Percentiles rank a stretch among this genome's conserved stretches.
Conservation (phyloP, 37 sponge, comb jelly and placozoan genomes). For the Aplysina aerophoba region DNA sequence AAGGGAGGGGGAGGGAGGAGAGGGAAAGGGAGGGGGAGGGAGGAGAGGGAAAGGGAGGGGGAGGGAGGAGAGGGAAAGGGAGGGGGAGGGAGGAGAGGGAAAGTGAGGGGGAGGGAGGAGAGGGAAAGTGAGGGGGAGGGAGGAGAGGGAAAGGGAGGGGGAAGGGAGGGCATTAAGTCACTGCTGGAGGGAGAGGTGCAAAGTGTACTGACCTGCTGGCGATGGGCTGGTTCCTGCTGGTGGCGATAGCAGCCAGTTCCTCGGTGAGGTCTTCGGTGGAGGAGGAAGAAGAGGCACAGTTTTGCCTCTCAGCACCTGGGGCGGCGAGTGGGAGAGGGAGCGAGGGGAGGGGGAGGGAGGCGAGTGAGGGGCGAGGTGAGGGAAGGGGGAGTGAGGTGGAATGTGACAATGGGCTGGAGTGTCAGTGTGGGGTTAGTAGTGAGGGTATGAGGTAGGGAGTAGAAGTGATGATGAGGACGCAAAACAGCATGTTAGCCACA, state of each 20-base stretch:
- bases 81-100: not conserved
- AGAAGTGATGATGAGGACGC: no score
- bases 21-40: not conserved
- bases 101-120: slow-evolving; percentile 1
- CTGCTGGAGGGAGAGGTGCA: not conserved
- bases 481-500: no score
- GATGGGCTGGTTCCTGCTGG: no score
- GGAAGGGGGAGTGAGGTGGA: no score
- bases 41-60: not conserved
- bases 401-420: no score
- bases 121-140: not conserved
- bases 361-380: no score
- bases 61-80: slow-evolving; percentile 2
- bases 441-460: no score
- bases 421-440: no score
- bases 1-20: slow-evolving; percentile 3
- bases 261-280: slow-evolving; percentile 29
- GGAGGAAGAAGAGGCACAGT: slow-evolving; percentile 41
- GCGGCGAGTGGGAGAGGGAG: no score
- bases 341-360: no score
- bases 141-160: not conserved
- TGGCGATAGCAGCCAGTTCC: not conserved
- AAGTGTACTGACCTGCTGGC: no score
- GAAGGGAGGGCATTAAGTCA: not conserved
- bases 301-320: no score